Percentiles rank a stretch among this genome's conserved stretches.
phyloP scores from a whole-genome alignment of 2,797 vertebrate genomes.

The Eurystomus glaucurus region DNA sequence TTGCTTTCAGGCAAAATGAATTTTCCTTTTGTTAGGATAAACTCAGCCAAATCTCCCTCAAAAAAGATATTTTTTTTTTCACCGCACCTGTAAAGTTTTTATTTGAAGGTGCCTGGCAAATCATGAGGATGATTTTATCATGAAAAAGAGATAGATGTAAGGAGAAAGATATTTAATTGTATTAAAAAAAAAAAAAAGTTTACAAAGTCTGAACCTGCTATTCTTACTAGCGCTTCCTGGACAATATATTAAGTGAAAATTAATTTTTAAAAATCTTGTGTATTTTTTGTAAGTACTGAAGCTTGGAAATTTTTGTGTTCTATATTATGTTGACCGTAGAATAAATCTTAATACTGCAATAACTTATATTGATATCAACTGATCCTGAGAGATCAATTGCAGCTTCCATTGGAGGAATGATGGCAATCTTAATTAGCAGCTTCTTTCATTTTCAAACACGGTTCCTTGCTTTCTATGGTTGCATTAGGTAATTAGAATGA shows the following conservation, averaged over 20 bases:
- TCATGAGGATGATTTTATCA: background rate
- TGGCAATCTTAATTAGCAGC: background rate
- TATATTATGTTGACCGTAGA: background rate
- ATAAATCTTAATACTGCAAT: background rate
- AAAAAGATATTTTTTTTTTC: background rate
- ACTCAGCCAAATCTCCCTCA: background rate
- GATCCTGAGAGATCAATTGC: background rate
- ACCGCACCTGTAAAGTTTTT: fast-evolving
- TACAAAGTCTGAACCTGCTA: background rate
- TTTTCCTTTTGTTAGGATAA: background rate
- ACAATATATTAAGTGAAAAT: background rate
- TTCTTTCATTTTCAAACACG: background rate
- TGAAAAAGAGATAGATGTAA: background rate
- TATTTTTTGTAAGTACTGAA: background rate
- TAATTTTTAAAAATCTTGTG: background rate
- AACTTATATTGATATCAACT: background rate
- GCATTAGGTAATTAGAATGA: background rate
- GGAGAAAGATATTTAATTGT: background rate
- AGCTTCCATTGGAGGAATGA: background rate
- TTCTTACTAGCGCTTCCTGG: background rate
- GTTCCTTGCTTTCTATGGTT: background rate
- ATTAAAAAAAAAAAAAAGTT: background rate
- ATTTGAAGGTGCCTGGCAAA: background rate
- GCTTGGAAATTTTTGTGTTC: background rate
- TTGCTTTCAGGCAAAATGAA: background rate